These are phyloP conservation scores for Martes martes DNA, from an alignment of 2,113 vertebrate species.

Conservation along the genomic window DNA sequence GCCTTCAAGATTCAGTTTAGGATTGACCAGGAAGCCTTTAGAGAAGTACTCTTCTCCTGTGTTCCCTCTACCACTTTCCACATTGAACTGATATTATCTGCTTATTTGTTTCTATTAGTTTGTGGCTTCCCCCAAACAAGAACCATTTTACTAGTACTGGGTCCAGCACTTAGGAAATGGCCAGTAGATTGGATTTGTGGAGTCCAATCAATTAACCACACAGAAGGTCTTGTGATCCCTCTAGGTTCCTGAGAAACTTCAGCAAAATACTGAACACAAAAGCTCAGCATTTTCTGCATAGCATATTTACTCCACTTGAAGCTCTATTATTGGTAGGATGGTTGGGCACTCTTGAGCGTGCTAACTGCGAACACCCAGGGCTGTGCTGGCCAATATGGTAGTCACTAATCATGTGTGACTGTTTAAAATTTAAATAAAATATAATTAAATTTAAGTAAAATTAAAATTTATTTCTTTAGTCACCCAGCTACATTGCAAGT, in stretches of 20 bases:
- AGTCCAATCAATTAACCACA: not conserved
- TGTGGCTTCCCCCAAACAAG: not conserved
- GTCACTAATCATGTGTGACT: not conserved
- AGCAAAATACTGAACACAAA: not conserved
- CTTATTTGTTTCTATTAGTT: not conserved
- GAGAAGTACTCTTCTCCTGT: not conserved
- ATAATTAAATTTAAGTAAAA: conserved; percentile 12
- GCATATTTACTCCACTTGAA: conserved; percentile 4
- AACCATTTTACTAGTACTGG: not conserved
- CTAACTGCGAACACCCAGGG: not conserved
- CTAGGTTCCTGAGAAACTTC: conserved; percentile 23
- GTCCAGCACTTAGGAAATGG: not conserved
- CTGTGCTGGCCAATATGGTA: not conserved
- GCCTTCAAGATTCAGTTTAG: not conserved
- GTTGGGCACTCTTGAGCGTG: not conserved
- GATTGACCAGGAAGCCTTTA: not conserved
- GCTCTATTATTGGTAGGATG: not conserved
- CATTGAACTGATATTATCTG: not conserved
- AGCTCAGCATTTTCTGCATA: not conserved
- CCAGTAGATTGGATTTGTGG: not conserved
- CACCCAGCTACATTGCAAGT: not conserved
- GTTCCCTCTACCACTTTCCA: not conserved
- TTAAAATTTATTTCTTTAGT: not conserved
- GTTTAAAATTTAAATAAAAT: not conserved
- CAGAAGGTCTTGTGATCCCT: not conserved